Conservation (phyloP, 1,140 invertebrate species). For the Nixonia krombeini region DNA sequence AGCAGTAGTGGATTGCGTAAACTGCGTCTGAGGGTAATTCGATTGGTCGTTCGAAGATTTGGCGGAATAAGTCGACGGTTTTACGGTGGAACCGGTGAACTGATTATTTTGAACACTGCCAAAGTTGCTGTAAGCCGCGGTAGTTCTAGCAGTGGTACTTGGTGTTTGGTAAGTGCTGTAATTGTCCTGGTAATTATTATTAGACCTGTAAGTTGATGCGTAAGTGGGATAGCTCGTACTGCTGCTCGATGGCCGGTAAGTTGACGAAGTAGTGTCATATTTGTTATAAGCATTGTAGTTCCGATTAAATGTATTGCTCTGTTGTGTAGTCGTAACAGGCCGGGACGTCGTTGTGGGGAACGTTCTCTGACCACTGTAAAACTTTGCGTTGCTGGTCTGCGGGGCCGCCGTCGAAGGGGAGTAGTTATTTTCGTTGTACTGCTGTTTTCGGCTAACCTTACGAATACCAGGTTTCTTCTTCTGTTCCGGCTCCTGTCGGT, state of each 20-base stretch:
- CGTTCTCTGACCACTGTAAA: constrained; percentile 56
- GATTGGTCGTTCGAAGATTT: constrained; percentile 35
- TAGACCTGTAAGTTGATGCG: constrained; percentile 53
- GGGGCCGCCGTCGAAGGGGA: constrained; percentile 48
- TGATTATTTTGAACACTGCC: constrained; percentile 45
- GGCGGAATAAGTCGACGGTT: constrained; percentile 43
- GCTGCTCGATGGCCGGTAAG: constrained; percentile 29
- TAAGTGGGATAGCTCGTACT: constrained; percentile 34
- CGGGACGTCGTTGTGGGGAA: constrained; percentile 43
- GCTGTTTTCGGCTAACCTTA: constrained; percentile 65
- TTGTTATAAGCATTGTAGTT: constrained; percentile 56
- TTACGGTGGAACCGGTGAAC: constrained; percentile 36
- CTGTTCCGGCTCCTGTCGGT: constrained; percentile 56
- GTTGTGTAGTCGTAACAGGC: constrained; percentile 29
- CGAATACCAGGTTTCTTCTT: constrained; percentile 63
- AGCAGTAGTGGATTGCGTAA: constrained; percentile 54
- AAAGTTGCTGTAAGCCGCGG: constrained; percentile 39
- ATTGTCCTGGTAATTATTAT: constrained; percentile 54
- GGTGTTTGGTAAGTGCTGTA: constrained; percentile 50
- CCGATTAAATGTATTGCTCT: constrained; percentile 47
- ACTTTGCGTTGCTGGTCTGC: constrained; percentile 34
- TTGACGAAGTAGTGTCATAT: constrained; percentile 48
- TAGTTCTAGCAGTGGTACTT: constrained; percentile 55
- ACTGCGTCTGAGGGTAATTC: constrained; percentile 43
- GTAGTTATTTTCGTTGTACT: constrained; percentile 50